Evolutionary conservation across 2,797 vertebrate species (phyloP), one percentile per base, ranked within the genome.

Genomic region (Tadarida brasiliensis): DNA sequence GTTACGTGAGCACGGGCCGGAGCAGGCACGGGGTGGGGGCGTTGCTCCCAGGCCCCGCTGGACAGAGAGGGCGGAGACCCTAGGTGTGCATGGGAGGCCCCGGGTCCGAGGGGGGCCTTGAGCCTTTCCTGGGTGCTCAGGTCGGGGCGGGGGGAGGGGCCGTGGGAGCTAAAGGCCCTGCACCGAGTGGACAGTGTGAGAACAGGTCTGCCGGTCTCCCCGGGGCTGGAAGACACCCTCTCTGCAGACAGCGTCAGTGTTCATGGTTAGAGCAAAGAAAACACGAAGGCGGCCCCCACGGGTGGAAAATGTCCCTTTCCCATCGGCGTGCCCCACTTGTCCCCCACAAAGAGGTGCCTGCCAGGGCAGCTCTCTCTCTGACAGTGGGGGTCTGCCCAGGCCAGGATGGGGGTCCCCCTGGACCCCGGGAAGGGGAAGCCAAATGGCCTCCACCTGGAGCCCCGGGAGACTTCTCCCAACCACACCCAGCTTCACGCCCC

Each of bases 1-100:
- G 97, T 98, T 98, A 99, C 17, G 56, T 96, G 97, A 98, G 97
- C 84, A 1, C 77, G 96, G 97, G 91, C 0, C 0, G 81, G 70
- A 0, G 56, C 35, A 16, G 54, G 96, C 71, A 33, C 61, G 90
- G 33, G 82, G 6, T 15, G 11, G 33, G n/a, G 47, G 28, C 6
- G 8, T 33, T 7, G 24, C 47, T 59, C 85, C 78, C 61, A 33
- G 86, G 93, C 86, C 89, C 70, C 8, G 77, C 59, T 16, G 15
- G 70, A 61, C 15, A 3, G 86, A 57, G 80, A 63, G 51, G 59
- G 84, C 0, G 16, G 56, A 73, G 74, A 6, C 24, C 88, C 54
- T 28, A 14, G 89, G 63, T 47, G 84, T 9, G 1, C 20, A 65
- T 5, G 49, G 76, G 35, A 59, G 15, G 67, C 19, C 57, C 61